phyloP scores from a whole-genome alignment of 2,797 vertebrate species.

The Pelodytes ibericus region DNA sequence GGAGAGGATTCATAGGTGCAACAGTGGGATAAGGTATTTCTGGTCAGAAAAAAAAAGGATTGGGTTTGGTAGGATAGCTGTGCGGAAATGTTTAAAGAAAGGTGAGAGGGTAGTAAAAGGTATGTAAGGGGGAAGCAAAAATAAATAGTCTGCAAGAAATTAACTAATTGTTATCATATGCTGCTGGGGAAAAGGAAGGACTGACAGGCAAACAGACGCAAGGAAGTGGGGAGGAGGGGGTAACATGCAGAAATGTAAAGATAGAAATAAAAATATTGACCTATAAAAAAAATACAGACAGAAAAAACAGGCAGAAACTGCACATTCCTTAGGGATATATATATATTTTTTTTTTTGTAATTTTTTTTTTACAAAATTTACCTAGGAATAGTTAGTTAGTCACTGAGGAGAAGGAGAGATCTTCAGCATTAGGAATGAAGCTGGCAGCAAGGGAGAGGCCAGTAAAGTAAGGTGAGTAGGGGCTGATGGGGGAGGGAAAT shows the following conservation, averaged over 20 bases:
- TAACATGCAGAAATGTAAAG: conserved; percentile 5
- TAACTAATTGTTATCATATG: conserved; percentile 50
- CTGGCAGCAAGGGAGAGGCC: not conserved
- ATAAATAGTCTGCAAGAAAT: conserved; percentile 30
- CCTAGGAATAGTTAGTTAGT: not conserved
- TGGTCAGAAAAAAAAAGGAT: not conserved
- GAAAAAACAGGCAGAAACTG: not conserved
- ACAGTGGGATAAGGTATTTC: not conserved
- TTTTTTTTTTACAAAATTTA: not conserved
- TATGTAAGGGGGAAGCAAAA: conserved; percentile 13
- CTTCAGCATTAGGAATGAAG: conserved; percentile 5
- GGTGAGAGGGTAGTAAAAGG: conserved; percentile 10
- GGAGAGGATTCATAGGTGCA: conserved; percentile 5
- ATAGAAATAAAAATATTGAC: conserved; percentile 33
- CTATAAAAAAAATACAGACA: conserved; percentile 15
- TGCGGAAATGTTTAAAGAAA: not conserved
- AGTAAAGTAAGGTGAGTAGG: conserved; percentile 7
- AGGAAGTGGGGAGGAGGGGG: not conserved
- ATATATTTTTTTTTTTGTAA: too few relatives aligned
- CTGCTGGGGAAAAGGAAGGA: not conserved
- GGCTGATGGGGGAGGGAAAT: not conserved
- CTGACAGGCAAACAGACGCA: conserved; percentile 2
- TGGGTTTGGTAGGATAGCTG: not conserved
- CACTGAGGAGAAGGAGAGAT: not conserved
- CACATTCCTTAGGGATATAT: too few relatives aligned